Evolutionary conservation across 2,797 vertebrate species (phyloP), one percentile per base, ranked within the genome.

Genomic region (Molossus alvarezi): DNA sequence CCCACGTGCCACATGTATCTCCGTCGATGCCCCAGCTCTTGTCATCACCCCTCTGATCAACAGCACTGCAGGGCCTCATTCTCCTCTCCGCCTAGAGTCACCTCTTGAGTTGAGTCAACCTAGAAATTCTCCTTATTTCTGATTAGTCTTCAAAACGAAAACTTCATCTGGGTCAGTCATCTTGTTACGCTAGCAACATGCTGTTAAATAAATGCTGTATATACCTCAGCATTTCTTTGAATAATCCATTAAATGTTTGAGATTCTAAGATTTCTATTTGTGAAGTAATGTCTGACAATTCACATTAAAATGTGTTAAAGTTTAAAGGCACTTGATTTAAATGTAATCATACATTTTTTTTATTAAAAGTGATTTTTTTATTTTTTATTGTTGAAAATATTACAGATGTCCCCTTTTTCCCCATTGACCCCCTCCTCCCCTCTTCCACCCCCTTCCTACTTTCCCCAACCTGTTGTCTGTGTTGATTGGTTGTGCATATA

Each of bases 81-180:
- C 71, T 67, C 37, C n/a, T 81, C 33, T 82, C 67, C 75, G 37
- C 51, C 55, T 29, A 20, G 25, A 77, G 45, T 27, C 23, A 33
- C 2, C 37, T 37, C 25, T 80, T 33, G 15, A 25, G 20, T 48
- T 37, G 20, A 14, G 13, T 51, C 21, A 15, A 71, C 27, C 18
- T 48, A 69, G 41, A 55, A 67, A 88, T 25, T 62, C 53, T 69
- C 45, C 69, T 14, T 53, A 67, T 76, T 87, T 83, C 20, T 94
- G 6, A 6, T 91, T 83, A 29, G 15, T 86, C 71, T 82, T 88
- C 77, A 81, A 48, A 94, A 77, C 57, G 48, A 83, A 86, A 82
- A n/a, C 41, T 77, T 58, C 25, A 62, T 51, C 18, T 55, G 83
- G 33, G 33, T 60, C 55, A n/a, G 48, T 55, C 29, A 29, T 23